Base-by-base conservation (phyloP, 2,113 vertebrate species). In the Semnornis frantzii region DNA sequence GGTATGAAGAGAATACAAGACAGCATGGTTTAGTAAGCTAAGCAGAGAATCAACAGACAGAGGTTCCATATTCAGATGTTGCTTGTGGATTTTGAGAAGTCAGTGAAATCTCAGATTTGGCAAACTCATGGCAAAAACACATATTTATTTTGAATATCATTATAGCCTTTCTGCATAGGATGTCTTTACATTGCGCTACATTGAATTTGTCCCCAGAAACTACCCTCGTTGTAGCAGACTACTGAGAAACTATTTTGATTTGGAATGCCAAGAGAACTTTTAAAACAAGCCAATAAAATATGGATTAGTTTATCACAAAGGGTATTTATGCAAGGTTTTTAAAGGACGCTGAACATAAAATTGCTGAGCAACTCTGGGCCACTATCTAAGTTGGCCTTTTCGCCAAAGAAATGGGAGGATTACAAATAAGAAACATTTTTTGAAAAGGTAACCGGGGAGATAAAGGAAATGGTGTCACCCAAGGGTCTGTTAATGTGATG, bases 141-240 rank as follows among this genome's bases (percentile, higher is more conserved):
- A 16, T 6, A 8, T 87, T 82, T 6, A 1, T 69, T 70, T 28
- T 57, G 12, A 34, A 76, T 70, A 76, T 83, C 20, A 24, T 19
- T 76, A 0, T 42, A 39, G 31, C 25, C 12, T 80, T 65, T 65
- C n/a, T 70, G 20, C 5, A 1, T 23, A 50, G 9, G 1, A 1
- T 72, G 39, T 55, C 63, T 80, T 83, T 58, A 21, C 39, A 8
- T 13, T 86, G 33, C 10, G 15, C 28, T 25, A 7, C 34, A 30
- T 55, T 65, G 15, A 8, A 8, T 73, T 80, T 66, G 9, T 69
- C 17, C 54, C 42, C 64, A 23, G 48, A 79, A 79, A 48, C 8
- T 46, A 16, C 13, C 4, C 15, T 50, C 44, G 28, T 4, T 75
- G 24, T 76, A 37, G 10, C 28, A 72, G 12, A 25, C 23, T 50